phyloP scores from a whole-genome alignment of 2,888 invertebrate genomes.

The Pterostichus niger region DNA sequence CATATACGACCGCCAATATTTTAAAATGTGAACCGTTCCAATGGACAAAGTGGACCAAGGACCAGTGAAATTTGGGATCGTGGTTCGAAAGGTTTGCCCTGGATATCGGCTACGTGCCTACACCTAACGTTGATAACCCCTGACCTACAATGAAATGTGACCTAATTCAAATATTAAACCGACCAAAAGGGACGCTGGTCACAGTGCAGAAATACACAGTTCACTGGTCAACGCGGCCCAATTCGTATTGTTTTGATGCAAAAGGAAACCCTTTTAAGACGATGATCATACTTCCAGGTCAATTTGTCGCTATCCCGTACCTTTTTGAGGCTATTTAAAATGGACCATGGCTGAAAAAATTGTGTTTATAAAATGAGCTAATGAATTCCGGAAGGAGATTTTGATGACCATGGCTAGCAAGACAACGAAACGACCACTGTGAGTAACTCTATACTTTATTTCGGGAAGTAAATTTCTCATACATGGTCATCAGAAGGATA shows the following conservation, averaged over 20 bases:
- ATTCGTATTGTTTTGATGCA: slow-evolving; percentile 25
- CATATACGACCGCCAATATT: slow-evolving; percentile 48
- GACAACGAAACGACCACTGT: background rate
- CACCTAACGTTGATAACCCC: slow-evolving; percentile 51
- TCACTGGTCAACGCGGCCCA: slow-evolving; percentile 38
- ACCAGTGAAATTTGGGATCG: too few species aligned
- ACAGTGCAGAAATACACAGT: slow-evolving; percentile 32
- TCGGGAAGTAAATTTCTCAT: slow-evolving; percentile 57
- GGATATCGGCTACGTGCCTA: slow-evolving; percentile 47
- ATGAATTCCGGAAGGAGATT: slow-evolving; percentile 55
- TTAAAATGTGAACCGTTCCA: background rate
- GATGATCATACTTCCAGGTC: slow-evolving; percentile 62
- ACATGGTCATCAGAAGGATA: slow-evolving; percentile 55
- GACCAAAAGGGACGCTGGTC: slow-evolving; percentile 42
- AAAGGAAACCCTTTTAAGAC: slow-evolving; percentile 56
- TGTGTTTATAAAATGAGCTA: slow-evolving; percentile 50
- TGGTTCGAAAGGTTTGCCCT: too few species aligned
- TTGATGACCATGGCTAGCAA: slow-evolving; percentile 37
- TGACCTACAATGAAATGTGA: slow-evolving; percentile 59
- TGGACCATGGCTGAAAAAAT: slow-evolving; percentile 60
- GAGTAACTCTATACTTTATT: slow-evolving; percentile 45
- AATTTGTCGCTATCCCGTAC: slow-evolving; percentile 23
- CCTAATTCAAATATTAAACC: slow-evolving; percentile 58
- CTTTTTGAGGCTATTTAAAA: slow-evolving; percentile 53
- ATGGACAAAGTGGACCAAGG: slow-evolving; percentile 18